Evolutionary conservation across 2,113 vertebrate species (phyloP).

Genomic region (Beaufortia kweichowensis): DNA sequence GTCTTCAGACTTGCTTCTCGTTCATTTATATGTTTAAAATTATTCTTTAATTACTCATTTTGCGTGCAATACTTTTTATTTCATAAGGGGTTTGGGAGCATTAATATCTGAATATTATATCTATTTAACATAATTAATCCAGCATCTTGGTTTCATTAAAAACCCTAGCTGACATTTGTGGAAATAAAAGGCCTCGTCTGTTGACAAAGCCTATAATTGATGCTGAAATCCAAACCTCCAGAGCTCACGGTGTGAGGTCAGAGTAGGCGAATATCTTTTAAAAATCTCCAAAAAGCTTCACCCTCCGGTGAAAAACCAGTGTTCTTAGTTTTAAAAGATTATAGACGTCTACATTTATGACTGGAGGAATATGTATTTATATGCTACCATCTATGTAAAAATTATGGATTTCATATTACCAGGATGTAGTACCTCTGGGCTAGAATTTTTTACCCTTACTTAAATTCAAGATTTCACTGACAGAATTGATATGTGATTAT

Average conservation of each 20-base stretch:
- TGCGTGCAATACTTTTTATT: not conserved
- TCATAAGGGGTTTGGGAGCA: not conserved
- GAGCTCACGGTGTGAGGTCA: conserved; percentile 27
- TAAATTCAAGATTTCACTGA: not conserved
- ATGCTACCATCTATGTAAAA: not conserved
- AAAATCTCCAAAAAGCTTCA: conserved; percentile 18
- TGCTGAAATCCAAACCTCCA: conserved; percentile 46
- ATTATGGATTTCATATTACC: conserved; percentile 4
- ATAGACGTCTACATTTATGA: not conserved
- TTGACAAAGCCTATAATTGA: conserved; percentile 52
- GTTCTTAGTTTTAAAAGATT: not conserved
- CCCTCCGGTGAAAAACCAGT: conserved; percentile 14
- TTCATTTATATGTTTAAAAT: not conserved
- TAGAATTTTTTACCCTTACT: not conserved
- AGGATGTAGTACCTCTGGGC: not conserved
- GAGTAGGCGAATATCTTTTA: conserved; percentile 18
- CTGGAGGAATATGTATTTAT: not conserved
- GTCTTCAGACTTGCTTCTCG: not conserved
- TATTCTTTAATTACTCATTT: too few species aligned
- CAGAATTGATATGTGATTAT: not conserved
- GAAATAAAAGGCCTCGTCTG: conserved; percentile 45
- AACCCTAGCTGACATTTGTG: conserved; percentile 16
- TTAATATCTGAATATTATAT: conserved; percentile 31
- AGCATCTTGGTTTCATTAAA: conserved; percentile 1
- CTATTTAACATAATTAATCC: conserved; percentile 39